A percentile compares a stretch with the other conserved stretches of the same genome.
phyloP scores from a whole-genome alignment of 2,797 vertebrate genomes.

The Falco naumanni region DNA sequence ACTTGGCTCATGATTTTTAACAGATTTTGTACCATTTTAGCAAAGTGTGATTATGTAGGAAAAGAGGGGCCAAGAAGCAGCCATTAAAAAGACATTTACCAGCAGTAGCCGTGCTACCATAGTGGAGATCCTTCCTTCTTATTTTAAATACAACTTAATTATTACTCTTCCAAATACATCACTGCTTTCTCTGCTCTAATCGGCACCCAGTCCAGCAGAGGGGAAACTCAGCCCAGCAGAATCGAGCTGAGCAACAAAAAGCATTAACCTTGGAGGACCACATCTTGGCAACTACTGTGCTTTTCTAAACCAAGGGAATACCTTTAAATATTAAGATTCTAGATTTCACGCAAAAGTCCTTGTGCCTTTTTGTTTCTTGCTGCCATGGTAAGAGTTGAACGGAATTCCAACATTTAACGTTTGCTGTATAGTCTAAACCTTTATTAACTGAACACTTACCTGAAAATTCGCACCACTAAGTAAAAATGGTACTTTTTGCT shows the following conservation, averaged over 20 bases:
- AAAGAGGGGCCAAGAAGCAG: not conserved
- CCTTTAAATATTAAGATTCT: not conserved
- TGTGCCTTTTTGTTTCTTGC: constrained; percentile 10
- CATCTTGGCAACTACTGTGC: not conserved
- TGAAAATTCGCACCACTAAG: not conserved
- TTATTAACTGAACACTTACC: not conserved
- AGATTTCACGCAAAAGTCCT: not conserved
- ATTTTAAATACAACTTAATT: not conserved
- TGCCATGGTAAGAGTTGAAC: not conserved
- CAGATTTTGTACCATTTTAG: not conserved
- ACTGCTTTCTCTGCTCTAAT: not conserved
- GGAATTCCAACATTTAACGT: not conserved
- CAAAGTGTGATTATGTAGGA: not conserved
- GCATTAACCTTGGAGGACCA: not conserved
- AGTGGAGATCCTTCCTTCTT: not conserved
- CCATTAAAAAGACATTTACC: not conserved
- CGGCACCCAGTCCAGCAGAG: not conserved
- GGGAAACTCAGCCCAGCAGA: not conserved
- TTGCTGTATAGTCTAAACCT: not conserved
- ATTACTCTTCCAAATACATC: not conserved
- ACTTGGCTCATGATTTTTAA: not conserved
- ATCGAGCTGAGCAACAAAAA: not conserved
- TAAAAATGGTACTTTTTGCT: not conserved
- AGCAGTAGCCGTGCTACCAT: not conserved
- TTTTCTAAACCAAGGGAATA: not conserved